Percentiles rank a stretch among this genome's conserved stretches.
Evolutionary conservation across 2,888 invertebrate species (phyloP).

Genomic region (Catocala nupta): DNA sequence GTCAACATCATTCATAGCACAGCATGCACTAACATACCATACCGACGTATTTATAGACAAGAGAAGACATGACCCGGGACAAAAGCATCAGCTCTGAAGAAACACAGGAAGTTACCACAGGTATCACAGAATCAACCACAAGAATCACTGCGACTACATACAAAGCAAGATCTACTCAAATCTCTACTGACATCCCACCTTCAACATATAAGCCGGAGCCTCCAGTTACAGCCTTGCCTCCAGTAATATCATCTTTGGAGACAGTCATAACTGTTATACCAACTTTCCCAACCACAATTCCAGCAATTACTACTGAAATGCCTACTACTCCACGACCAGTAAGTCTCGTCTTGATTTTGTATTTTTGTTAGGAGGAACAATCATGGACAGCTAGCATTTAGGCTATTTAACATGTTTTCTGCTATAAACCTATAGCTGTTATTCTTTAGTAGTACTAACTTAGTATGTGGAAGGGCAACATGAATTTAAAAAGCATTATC

Average conservation of each 20-base stretch:
- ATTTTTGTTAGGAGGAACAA: neutral
- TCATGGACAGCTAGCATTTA: too few species aligned
- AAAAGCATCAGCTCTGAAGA: constrained; percentile 12
- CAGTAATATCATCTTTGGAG: constrained; percentile 9
- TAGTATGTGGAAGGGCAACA: too few species aligned
- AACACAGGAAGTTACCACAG: neutral
- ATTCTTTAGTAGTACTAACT: too few species aligned
- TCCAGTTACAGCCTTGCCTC: neutral
- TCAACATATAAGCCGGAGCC: neutral
- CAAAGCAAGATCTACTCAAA: neutral
- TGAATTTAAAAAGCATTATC: too few species aligned
- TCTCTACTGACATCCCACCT: too few species aligned
- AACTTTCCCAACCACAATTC: neutral
- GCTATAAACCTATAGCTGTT: too few species aligned
- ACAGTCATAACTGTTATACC: constrained; percentile 9
- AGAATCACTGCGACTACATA: neutral
- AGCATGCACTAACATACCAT: constrained; percentile 5
- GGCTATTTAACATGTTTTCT: too few species aligned
- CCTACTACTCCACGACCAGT: constrained; percentile 19
- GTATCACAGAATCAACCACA: neutral
- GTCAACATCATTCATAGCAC: constrained; percentile 8
- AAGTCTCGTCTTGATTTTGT: constrained; percentile 12
- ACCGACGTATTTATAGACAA: constrained; percentile 6
- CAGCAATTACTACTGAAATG: constrained; percentile 7
- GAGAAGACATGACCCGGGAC: neutral